Evolutionary conservation across 2,888 invertebrate species (phyloP), one percentile per base, ranked within the genome.

Genomic region (Hypercompe scribonia): DNA sequence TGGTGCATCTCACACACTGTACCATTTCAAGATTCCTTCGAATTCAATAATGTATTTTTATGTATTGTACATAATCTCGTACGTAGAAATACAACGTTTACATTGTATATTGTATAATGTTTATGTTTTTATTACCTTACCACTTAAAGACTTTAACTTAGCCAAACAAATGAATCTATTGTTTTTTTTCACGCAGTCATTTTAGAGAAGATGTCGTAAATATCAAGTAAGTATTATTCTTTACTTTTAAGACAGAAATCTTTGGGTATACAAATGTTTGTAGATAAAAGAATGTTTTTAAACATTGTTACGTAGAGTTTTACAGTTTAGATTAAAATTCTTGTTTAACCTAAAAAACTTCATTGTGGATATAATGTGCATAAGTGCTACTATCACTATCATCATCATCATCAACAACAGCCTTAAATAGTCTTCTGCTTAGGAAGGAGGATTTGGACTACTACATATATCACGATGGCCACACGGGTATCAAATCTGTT

Each of bases 171-270:
- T 77, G 33, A 78, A 61, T 67, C 13, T 65, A 54, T 73, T 67
- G 83, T 81, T 71, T 80, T 82, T 80, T 91, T 92, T 77, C 90
- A 93, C 89, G 93, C 94, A 96, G 96, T 89, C 91, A 91, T 84
- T 94, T 95, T 79, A 91, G 96, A 79, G 90, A 93, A 85, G 93
- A 94, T 71, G 83, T 96, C 71, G 85, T 93, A 73, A 89, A 91
- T 83, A 88, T 91, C 75, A 90, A 91, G 96, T 96, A 89, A 96
- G 96, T 93, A 84, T 79, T 66, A 66, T 72, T 13, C 34, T 21
- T 71, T 5, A 66, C 46, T 24, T 46, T 46, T 75, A 74, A 73
- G 24, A n/a, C 33, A 24, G 64, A 24, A 65, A 33, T 42, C 58
- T 64, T 74, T 54, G 33, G 11, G 46, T 33, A 33, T 3, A 31